Percentiles rank a stretch among this genome's conserved stretches.
Conservation (phyloP, 2,797 vertebrate genomes). For the Nannoperca australis region DNA sequence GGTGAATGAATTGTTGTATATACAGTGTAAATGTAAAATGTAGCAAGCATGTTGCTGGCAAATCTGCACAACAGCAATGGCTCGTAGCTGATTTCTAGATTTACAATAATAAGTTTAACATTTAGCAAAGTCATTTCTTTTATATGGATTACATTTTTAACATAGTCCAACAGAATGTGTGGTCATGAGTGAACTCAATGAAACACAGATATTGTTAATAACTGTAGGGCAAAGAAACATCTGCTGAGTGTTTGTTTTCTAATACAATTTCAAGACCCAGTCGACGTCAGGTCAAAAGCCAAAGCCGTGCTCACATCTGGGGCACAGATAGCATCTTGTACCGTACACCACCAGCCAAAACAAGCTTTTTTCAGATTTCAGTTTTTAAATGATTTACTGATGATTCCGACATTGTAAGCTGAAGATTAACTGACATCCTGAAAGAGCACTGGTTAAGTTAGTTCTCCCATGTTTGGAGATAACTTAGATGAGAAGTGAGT, state of each 20-base stretch:
- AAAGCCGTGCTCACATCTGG: too few species aligned
- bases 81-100: not conserved
- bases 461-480: not conserved
- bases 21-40: not conserved
- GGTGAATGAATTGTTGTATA: conserved; percentile 1
- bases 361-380: too few species aligned
- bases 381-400: not conserved
- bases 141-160: not conserved
- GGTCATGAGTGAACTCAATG: too few species aligned
- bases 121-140: not conserved
- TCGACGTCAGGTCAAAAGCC: too few species aligned
- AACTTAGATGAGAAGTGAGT: not conserved
- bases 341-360: too few species aligned
- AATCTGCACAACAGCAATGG: conserved; percentile 3
- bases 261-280: not conserved
- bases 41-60: not conserved
- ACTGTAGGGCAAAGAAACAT: not conserved
- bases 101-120: not conserved
- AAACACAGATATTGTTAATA: too few species aligned
- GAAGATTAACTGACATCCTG: not conserved
- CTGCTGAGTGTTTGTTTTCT: not conserved
- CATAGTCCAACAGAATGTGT: too few species aligned
- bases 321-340: too few species aligned
- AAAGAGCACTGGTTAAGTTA: not conserved
- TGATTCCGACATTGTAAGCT: not conserved